These are phyloP conservation scores for Drosophila teissieri DNA, from an alignment of 1,140 invertebrate genomes.

Conservation along the genomic window DNA sequence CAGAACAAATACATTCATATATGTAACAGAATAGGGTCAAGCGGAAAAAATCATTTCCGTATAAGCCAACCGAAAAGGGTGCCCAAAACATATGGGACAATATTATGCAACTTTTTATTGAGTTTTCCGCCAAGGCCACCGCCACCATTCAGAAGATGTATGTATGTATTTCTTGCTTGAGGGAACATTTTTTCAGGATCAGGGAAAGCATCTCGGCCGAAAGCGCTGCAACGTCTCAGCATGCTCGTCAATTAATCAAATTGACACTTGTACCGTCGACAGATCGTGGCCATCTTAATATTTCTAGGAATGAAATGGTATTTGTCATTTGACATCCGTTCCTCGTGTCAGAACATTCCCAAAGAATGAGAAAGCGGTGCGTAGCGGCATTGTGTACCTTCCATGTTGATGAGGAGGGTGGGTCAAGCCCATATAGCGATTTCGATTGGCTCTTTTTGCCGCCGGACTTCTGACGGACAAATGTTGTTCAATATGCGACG, in stretches of 20 bases:
- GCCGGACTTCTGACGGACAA: slow-evolving; percentile 20
- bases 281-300: slow-evolving; percentile 39
- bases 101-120: slow-evolving; percentile 50
- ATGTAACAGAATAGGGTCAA: slow-evolving; percentile 56
- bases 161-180: slow-evolving; percentile 2
- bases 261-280: slow-evolving; percentile 52
- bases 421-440: slow-evolving; percentile 4
- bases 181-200: background rate
- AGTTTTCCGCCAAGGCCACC: slow-evolving; percentile 25
- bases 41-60: slow-evolving; percentile 69
- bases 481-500: slow-evolving; percentile 61
- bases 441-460: slow-evolving; percentile 39
- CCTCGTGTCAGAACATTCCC: slow-evolving; percentile 7
- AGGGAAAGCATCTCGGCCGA: slow-evolving; percentile 1
- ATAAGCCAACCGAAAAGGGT: slow-evolving; percentile 23
- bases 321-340: slow-evolving; percentile 43
- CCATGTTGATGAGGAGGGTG: background rate
- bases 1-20: slow-evolving; percentile 7
- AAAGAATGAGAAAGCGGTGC: slow-evolving; percentile 27
- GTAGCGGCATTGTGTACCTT: background rate
- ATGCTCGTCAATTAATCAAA: slow-evolving; percentile 55
- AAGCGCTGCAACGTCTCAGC: slow-evolving; percentile 21
- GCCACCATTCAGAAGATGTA: background rate
- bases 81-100: background rate
- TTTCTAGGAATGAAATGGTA: slow-evolving; percentile 23